Percentiles rank a stretch among this genome's conserved stretches.
phyloP scores from a whole-genome alignment of 1,140 invertebrate genomes.

The Pinna nobilis region DNA sequence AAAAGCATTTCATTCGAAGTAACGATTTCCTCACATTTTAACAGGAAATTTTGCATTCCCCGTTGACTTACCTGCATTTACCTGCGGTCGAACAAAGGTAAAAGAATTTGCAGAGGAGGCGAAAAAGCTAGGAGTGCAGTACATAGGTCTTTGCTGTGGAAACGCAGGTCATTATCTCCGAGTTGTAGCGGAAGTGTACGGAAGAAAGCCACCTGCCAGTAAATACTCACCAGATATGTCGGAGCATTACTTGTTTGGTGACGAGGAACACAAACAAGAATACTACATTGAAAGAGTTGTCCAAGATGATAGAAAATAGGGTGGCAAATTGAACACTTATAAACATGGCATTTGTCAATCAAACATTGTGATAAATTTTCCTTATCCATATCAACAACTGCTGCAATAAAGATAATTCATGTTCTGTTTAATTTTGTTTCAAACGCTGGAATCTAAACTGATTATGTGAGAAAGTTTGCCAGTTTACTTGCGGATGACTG shows the following conservation, averaged over 20 bases:
- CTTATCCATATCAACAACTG: no score
- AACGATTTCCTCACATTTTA: slow-evolving; percentile 10
- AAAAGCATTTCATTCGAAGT: no score
- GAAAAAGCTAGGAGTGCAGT: slow-evolving; percentile 66
- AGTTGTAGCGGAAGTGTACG: slow-evolving; percentile 63
- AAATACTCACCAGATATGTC: slow-evolving; percentile 58
- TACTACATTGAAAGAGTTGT: slow-evolving; percentile 3
- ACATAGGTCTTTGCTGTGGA: slow-evolving; percentile 72
- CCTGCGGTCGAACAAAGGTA: slow-evolving; percentile 50
- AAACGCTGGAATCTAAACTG: no score
- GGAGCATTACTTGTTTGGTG: slow-evolving; percentile 52
- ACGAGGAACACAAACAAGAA: slow-evolving; percentile 5
- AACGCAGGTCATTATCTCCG: slow-evolving; percentile 60
- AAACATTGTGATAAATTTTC: no score
- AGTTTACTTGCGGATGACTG: no score
- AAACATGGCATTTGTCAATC: no score
- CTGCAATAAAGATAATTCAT: no score
- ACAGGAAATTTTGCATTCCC: slow-evolving; percentile 57
- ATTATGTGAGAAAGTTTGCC: no score
- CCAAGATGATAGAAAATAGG: background rate
- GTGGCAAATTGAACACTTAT: no score
- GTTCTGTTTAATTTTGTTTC: no score
- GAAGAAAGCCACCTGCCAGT: slow-evolving; percentile 58
- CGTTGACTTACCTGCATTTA: slow-evolving; percentile 49
- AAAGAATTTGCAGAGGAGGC: slow-evolving; percentile 57